Percentiles rank a stretch among this genome's conserved stretches.
Conservation (phyloP, 2,888 invertebrate species). For the Carterocephalus palaemon region DNA sequence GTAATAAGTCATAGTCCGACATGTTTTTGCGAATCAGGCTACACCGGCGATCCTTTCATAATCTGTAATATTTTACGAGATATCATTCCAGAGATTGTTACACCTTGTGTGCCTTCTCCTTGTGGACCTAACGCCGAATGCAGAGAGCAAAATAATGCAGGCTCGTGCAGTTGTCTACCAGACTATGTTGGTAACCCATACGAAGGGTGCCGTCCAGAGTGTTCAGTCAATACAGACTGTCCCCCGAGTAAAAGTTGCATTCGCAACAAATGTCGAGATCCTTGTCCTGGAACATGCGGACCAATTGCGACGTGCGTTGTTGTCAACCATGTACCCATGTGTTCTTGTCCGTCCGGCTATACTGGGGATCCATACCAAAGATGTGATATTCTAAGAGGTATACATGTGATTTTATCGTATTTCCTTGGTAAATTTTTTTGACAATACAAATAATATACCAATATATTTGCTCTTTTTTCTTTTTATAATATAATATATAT, state of each 20-base stretch:
- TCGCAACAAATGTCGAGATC: conserved; percentile 86
- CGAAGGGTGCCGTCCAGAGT: conserved; percentile 87
- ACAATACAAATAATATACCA: no score
- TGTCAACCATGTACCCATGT: conserved; percentile 83
- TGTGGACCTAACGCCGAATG: conserved; percentile 83
- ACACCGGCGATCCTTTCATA: conserved; percentile 84
- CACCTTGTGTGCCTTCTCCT: conserved; percentile 81
- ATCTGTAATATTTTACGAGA: conserved; percentile 73
- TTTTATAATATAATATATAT: neutral
- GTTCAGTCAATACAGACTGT: conserved; percentile 85
- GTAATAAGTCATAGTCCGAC: conserved; percentile 86
- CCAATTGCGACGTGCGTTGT: conserved; percentile 85
- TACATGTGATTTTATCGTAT: no score
- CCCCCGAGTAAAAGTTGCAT: conserved; percentile 84
- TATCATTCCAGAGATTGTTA: conserved; percentile 58
- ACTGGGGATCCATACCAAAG: conserved; percentile 86
- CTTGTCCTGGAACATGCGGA: conserved; percentile 88
- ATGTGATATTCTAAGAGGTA: conserved; percentile 71
- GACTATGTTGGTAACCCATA: conserved; percentile 89
- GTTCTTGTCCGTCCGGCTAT: conserved; percentile 83
- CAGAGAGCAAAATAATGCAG: conserved; percentile 77
- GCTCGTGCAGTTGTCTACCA: conserved; percentile 84
- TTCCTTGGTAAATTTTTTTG: no score
- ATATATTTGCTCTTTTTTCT: neutral
- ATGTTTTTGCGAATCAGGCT: conserved; percentile 83